phyloP scores from a whole-genome alignment of 2,113 vertebrate species.

The Procavia capensis region DNA sequence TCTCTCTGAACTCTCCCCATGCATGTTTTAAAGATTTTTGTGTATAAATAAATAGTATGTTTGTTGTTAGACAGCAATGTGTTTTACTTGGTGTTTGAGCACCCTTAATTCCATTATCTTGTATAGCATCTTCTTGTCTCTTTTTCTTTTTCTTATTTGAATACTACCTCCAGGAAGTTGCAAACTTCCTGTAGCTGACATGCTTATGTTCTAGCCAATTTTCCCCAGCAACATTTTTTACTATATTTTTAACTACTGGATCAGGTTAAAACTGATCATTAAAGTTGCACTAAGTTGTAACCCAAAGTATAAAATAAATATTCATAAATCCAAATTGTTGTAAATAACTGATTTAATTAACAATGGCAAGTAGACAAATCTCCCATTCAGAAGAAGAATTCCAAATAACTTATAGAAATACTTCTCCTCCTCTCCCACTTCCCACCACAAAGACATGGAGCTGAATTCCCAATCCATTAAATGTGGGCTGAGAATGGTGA shows the following conservation, averaged over 20 bases:
- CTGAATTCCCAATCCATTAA: too few species aligned
- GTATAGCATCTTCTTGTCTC: background rate
- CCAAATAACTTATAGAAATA: background rate
- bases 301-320: background rate
- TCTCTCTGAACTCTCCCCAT: background rate
- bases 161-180: background rate
- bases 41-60: background rate
- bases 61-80: background rate
- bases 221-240: too few species aligned
- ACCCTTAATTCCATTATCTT: background rate
- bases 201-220: too few species aligned
- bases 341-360: background rate
- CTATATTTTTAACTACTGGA: too few species aligned
- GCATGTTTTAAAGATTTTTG: background rate
- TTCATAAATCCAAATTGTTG: background rate
- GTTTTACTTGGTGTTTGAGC: background rate
- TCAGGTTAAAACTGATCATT: background rate
- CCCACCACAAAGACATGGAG: too few species aligned
- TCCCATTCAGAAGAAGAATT: background rate
- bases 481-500: too few species aligned
- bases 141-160: background rate
- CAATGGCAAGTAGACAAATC: background rate
- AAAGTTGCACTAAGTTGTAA: background rate
- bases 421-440: too few species aligned
- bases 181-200: background rate